Evolutionary conservation across 2,113 vertebrate genomes (phyloP).

Genomic region (Saccopteryx leptura): DNA sequence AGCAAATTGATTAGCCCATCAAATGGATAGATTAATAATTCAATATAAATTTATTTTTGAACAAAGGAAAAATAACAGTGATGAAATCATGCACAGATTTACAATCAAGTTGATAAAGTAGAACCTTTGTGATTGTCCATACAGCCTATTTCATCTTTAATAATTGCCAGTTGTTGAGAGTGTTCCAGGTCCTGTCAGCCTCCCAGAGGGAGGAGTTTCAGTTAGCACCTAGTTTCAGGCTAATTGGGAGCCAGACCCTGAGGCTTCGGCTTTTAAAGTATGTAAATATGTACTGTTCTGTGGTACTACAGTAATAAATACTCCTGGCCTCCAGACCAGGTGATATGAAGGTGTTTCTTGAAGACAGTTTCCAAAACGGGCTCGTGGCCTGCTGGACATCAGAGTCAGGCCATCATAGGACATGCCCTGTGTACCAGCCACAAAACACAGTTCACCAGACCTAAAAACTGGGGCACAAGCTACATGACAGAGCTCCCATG

Average conservation of each 20-base stretch:
- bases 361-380: not conserved
- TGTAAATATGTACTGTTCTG: not conserved
- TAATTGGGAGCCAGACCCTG: not conserved
- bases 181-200: not conserved
- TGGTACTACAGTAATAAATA: not conserved
- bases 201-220: not conserved
- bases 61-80: slow-evolving; percentile 4
- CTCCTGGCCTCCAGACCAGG: not conserved
- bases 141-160: not conserved
- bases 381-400: not conserved
- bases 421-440: not conserved
- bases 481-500: not conserved
- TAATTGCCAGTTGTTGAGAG: not conserved
- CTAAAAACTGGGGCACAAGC: not conserved
- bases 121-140: not conserved
- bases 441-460: not conserved
- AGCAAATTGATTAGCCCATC: not conserved
- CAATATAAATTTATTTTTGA: slow-evolving; percentile 28
- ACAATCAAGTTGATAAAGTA: not conserved
- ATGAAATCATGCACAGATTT: not conserved
- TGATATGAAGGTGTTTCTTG: not conserved
- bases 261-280: not conserved
- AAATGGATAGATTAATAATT: not conserved
- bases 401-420: not conserved
- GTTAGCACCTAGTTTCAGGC: not conserved